These are phyloP conservation scores for Botia almorhae DNA, from an alignment of 2,797 vertebrate genomes.

Conservation along the genomic window DNA sequence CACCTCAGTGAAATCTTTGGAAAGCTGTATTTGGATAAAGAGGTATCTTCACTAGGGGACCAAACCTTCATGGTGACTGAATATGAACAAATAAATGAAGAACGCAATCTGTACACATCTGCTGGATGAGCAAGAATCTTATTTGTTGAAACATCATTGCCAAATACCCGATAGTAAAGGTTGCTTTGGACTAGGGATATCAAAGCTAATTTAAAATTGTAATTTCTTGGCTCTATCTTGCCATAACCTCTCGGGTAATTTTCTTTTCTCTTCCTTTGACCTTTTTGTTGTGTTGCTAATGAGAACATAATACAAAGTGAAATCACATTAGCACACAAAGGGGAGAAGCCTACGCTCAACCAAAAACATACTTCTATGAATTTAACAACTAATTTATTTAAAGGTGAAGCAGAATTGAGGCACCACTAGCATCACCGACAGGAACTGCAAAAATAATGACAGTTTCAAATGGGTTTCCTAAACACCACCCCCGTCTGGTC, in stretches of 20 bases:
- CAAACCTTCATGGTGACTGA: neutral
- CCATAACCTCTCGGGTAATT: slow-evolving; percentile 35
- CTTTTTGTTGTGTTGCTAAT: slow-evolving; percentile 28
- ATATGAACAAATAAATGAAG: slow-evolving; percentile 22
- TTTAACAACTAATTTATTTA: neutral
- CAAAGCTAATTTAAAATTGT: slow-evolving; percentile 38
- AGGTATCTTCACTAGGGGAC: neutral
- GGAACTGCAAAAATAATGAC: no score
- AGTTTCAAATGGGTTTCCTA: no score
- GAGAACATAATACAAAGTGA: slow-evolving; percentile 36
- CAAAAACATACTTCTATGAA: slow-evolving; percentile 6
- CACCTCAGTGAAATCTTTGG: neutral
- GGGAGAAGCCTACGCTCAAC: neutral
- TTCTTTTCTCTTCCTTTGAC: slow-evolving; percentile 27
- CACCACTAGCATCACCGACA: neutral
- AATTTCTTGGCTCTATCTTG: slow-evolving; percentile 41
- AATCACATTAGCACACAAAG: slow-evolving; percentile 11
- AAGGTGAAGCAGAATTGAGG: neutral
- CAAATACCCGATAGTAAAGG: slow-evolving; percentile 37
- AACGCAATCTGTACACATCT: neutral
- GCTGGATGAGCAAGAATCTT: neutral
- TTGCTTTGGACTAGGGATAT: slow-evolving; percentile 34
- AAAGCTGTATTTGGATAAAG: neutral
- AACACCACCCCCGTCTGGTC: no score
- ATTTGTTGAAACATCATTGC: slow-evolving; percentile 15